Evolutionary conservation across 2,888 invertebrate genomes (phyloP), one percentile per base, ranked within the genome.

Genomic region (Aleiodes leptofemur): DNA sequence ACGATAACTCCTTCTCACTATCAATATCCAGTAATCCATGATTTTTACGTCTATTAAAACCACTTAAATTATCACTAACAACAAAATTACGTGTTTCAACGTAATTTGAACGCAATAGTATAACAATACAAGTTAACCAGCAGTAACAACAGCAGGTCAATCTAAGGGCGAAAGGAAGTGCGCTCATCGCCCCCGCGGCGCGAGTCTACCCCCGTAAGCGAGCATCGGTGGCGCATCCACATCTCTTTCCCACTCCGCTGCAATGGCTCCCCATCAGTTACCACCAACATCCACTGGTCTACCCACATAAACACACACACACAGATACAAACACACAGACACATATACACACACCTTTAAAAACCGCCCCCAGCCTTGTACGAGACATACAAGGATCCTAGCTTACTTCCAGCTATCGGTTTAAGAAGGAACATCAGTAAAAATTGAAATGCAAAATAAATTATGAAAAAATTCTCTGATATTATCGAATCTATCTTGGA

Each of bases 161-260:
- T 88, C 85, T 87, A 86, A 87, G 87, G 87, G 85, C 88, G 85
- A 86, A 86, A 85, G 87, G 87, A 87, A 87, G 83, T 84, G 86
- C 87, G 87, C 89, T 88, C 89, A 89, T 88, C 89, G 88, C 89
- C 88, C 87, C 87, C 87, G 86, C 87, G 89, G 89, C 89, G 88
- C 86, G 87, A 87, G 86, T 87, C 88, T 86, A 86, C 87, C 87
- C 72, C 69, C 61, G 64, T 68, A 64, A 53, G 29, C 88, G 86
- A 86, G 85, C 88, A 87, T 86, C 86, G 86, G 84, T 85, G 86
- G 87, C 86, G 86, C 88, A 88, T 88, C 88, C 87, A 87, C 88
- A 88, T 88, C 84, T 87, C 77, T 87, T 84, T 83, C 84, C 70
- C 77, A 69, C 51, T 73, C 70, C 56, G 64, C 70, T 66, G 43